Conservation (phyloP, 1,140 invertebrate species). For the Microplitis mediator region DNA sequence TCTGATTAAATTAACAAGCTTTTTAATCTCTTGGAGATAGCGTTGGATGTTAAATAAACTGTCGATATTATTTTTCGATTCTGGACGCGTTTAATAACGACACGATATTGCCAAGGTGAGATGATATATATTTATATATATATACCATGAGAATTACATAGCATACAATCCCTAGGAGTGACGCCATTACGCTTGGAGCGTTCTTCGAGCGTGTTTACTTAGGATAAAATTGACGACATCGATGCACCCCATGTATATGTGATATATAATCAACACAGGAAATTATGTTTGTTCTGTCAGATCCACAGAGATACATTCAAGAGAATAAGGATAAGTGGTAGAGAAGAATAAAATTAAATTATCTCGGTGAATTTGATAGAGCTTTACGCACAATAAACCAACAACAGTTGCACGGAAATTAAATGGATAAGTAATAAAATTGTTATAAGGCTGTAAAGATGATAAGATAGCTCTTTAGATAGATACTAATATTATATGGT, state of each 20-base stretch:
- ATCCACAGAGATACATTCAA: not conserved
- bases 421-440: no score
- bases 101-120: conserved; percentile 30
- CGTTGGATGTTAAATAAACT: conserved; percentile 53
- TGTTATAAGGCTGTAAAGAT: no score
- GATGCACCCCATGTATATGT: not conserved
- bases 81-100: conserved; percentile 31
- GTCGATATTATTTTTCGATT: conserved; percentile 60
- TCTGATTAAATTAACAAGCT: conserved; percentile 52
- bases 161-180: conserved; percentile 4
- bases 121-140: conserved; percentile 23
- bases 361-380: not conserved
- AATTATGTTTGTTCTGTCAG: conserved; percentile 7
- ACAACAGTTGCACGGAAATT: no score
- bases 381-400: not conserved
- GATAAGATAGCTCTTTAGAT: no score
- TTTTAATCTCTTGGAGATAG: conserved; percentile 54
- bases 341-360: not conserved
- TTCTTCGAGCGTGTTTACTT: conserved; percentile 38
- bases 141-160: not conserved
- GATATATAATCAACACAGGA: conserved; percentile 8
- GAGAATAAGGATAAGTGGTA: not conserved
- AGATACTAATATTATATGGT: no score
- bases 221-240: conserved; percentile 43
- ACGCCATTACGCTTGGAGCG: conserved; percentile 34